A percentile compares a stretch with the other conserved stretches of the same genome.
Evolutionary conservation across 2,888 invertebrate species (phyloP).

Genomic region (Euphydryas editha): DNA sequence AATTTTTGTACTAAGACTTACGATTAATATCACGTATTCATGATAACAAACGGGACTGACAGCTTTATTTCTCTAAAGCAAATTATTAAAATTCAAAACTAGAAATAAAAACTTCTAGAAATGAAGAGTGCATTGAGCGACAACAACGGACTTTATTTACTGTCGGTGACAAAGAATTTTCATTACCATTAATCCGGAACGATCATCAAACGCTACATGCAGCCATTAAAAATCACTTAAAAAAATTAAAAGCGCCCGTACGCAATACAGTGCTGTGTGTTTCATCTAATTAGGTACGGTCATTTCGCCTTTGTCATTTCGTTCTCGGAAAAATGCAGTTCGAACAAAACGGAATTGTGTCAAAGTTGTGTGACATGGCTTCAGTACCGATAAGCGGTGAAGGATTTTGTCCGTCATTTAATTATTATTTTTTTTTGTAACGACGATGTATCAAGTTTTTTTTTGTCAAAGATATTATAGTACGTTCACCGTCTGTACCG

Average conservation of each 20-base stretch:
- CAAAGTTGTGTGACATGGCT: conserved; percentile 58
- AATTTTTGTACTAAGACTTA: too few species aligned
- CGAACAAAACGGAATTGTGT: conserved; percentile 66
- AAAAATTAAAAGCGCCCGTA: background rate
- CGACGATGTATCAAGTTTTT: conserved; percentile 23
- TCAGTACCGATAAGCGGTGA: conserved; percentile 32
- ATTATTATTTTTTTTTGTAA: conserved; percentile 22
- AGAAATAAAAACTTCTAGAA: too few species aligned
- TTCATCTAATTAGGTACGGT: conserved; percentile 66
- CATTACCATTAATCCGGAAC: too few species aligned
- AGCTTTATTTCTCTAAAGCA: too few species aligned
- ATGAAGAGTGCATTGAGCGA: too few species aligned
- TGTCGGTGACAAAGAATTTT: too few species aligned
- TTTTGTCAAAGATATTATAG: too few species aligned
- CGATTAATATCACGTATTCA: too few species aligned
- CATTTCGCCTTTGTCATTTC: conserved; percentile 69
- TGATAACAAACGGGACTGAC: too few species aligned
- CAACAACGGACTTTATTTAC: background rate
- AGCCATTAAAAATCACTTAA: background rate
- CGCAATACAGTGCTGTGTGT: conserved; percentile 48
- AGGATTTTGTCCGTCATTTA: conserved; percentile 34
- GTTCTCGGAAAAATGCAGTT: conserved; percentile 69
- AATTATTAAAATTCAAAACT: too few species aligned
- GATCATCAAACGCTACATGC: too few species aligned
- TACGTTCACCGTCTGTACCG: too few species aligned